Conservation (phyloP, 2,888 invertebrate genomes). For the Agonopterix alstromeriana region DNA sequence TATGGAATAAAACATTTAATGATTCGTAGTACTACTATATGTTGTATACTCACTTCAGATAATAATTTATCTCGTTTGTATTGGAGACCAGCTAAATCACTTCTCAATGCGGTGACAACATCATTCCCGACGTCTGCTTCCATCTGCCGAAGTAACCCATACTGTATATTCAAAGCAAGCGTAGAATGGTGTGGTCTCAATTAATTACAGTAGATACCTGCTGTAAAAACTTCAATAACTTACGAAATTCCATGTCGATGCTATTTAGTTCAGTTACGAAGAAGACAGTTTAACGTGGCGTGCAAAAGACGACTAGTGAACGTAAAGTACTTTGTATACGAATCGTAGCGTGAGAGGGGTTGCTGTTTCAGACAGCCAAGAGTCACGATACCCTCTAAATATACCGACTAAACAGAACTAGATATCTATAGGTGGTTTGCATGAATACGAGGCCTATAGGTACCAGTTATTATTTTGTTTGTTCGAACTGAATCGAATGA, state of each 20-base stretch:
- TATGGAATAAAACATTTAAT: not conserved
- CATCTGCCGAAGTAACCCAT: conserved; percentile 56
- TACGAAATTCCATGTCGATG: conserved; percentile 38
- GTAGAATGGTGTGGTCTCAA: not conserved
- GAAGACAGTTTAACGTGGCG: conserved; percentile 47
- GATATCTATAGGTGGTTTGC: conserved; percentile 28
- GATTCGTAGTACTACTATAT: no score
- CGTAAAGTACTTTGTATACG: conserved; percentile 45
- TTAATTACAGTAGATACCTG: conserved; percentile 3
- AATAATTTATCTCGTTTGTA: conserved; percentile 89
- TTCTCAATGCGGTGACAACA: conserved; percentile 84
- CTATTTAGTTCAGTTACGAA: conserved; percentile 11
- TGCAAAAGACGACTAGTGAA: conserved; percentile 52
- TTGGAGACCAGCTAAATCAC: conserved; percentile 89
- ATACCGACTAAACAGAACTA: conserved; percentile 20
- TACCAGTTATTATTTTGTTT: conserved; percentile 10
- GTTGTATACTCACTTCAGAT: conserved; percentile 79
- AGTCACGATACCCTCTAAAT: conserved; percentile 58
- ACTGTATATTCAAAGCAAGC: not conserved
- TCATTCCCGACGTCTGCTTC: conserved; percentile 78
- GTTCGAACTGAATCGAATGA: conserved; percentile 5
- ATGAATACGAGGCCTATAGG: conserved; percentile 27
- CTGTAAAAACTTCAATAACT: conserved; percentile 19
- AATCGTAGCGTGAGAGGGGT: conserved; percentile 60
- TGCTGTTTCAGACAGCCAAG: conserved; percentile 50